Percentiles rank a stretch among this genome's conserved stretches.
phyloP scores from a whole-genome alignment of 2,797 vertebrate species.

The Odontamblyopus lacepedii region DNA sequence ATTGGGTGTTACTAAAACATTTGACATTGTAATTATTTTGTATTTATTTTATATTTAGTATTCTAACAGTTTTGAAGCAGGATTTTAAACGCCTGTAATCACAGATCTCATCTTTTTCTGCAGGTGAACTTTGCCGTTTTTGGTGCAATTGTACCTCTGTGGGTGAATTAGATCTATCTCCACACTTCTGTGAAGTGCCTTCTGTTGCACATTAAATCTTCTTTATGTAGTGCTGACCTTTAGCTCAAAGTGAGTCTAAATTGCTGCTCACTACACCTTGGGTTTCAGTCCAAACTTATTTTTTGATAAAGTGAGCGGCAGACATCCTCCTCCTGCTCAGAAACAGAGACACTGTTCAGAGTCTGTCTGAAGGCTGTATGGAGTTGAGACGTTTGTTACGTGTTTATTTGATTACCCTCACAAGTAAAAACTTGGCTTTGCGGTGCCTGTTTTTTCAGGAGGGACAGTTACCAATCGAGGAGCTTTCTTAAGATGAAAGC shows the following conservation, averaged over 20 bases:
- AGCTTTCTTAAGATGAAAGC: slow-evolving; percentile 36
- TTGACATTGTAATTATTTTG: no score
- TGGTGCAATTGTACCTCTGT: slow-evolving; percentile 26
- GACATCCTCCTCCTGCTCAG: not conserved
- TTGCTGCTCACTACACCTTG: slow-evolving; percentile 38
- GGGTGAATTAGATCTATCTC: slow-evolving; percentile 27
- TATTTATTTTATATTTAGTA: not conserved
- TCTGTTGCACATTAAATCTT: slow-evolving; percentile 45
- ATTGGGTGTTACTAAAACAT: no score
- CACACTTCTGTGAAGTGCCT: slow-evolving; percentile 19
- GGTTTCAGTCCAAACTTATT: slow-evolving; percentile 28
- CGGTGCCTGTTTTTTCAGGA: slow-evolving; percentile 22
- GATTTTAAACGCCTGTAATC: not conserved
- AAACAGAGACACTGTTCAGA: not conserved
- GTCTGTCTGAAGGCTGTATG: not conserved
- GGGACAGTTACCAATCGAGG: slow-evolving; percentile 39
- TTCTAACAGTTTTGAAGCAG: not conserved
- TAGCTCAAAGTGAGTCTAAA: slow-evolving; percentile 49
- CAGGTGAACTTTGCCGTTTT: slow-evolving; percentile 16
- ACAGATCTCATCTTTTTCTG: not conserved
- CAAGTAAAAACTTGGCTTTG: slow-evolving; percentile 7
- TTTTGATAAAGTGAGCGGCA: slow-evolving; percentile 6
- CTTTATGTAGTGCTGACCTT: slow-evolving; percentile 52
- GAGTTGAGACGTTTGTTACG: slow-evolving; percentile 1
- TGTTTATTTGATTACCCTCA: slow-evolving; percentile 9